Percentiles rank a stretch among this genome's conserved stretches.
These are phyloP conservation scores for Cheilosia soror DNA, from an alignment of 2,888 invertebrate genomes.

Conservation along the genomic window DNA sequence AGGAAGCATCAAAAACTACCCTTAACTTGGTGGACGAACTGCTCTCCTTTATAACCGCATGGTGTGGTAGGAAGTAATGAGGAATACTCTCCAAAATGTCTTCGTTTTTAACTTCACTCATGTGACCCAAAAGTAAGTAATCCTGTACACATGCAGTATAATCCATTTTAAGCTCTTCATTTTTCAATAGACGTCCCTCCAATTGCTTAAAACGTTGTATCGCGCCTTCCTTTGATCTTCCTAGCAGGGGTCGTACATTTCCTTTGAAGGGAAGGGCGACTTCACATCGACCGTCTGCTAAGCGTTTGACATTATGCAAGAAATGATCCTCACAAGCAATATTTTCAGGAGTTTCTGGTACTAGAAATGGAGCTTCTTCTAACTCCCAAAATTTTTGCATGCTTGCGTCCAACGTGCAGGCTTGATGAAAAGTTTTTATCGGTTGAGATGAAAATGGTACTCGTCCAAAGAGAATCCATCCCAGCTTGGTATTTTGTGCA, in stretches of 20 bases:
- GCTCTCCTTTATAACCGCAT: slow-evolving; percentile 30
- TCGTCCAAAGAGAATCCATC: slow-evolving; percentile 1
- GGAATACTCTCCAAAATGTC: background rate
- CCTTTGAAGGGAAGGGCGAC: slow-evolving; percentile 49
- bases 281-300: slow-evolving; percentile 19
- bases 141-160: slow-evolving; percentile 17
- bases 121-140: slow-evolving; percentile 8
- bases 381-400: slow-evolving; percentile 44
- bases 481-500: background rate
- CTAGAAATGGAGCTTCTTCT: slow-evolving; percentile 21
- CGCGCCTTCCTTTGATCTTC: slow-evolving; percentile 29
- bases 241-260: slow-evolving; percentile 5
- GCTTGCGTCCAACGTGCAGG: background rate
- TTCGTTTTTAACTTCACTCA: background rate
- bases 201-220: background rate
- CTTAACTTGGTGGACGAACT: slow-evolving; percentile 46
- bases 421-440: background rate
- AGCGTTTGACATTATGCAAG: background rate
- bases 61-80: slow-evolving; percentile 15
- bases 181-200: slow-evolving; percentile 3
- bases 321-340: slow-evolving; percentile 34
- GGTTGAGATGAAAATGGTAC: background rate
- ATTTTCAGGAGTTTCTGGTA: slow-evolving; percentile 8
- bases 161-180: background rate
- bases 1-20: slow-evolving; percentile 59